These are phyloP conservation scores for Drosophila melanosoma DNA, from an alignment of 2,888 invertebrate genomes.

Conservation along the genomic window DNA sequence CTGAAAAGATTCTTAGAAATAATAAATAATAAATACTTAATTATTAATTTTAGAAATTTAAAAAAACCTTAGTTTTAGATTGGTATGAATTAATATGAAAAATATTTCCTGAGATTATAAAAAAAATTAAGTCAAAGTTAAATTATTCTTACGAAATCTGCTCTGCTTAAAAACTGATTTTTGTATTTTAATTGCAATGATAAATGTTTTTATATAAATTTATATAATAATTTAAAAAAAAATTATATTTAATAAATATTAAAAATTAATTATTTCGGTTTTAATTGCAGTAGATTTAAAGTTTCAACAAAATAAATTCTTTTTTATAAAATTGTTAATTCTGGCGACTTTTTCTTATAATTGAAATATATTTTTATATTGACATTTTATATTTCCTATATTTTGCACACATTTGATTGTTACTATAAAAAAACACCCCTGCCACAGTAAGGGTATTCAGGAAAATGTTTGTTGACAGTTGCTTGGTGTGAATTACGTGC, in stretches of 20 bases:
- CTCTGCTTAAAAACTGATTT: no score
- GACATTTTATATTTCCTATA: background rate
- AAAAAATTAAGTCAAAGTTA: background rate
- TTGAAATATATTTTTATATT: background rate
- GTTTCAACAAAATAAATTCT: background rate
- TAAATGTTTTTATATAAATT: no score
- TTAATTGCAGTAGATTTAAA: background rate
- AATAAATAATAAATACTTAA: background rate
- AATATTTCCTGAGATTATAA: rapidly evolving
- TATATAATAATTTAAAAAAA: no score
- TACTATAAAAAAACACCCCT: background rate
- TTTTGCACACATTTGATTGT: background rate
- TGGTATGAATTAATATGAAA: rapidly evolving
- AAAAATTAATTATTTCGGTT: rapidly evolving
- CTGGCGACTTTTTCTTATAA: background rate
- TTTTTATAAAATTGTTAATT: background rate
- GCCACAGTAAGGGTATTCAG: background rate
- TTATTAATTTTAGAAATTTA: background rate
- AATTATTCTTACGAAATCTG: background rate
- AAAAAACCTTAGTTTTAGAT: rapidly evolving
- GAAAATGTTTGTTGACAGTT: constrained; percentile 40
- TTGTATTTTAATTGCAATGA: background rate
- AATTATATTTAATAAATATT: no score
- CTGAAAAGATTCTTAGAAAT: background rate
- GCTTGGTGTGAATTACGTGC: constrained; percentile 37